A percentile compares a stretch with the other conserved stretches of the same genome.
Evolutionary conservation across 30 jellyfish, hydroid and myxozoan genomes (phyloP).

Genomic region (Clytia hemisphaerica): DNA sequence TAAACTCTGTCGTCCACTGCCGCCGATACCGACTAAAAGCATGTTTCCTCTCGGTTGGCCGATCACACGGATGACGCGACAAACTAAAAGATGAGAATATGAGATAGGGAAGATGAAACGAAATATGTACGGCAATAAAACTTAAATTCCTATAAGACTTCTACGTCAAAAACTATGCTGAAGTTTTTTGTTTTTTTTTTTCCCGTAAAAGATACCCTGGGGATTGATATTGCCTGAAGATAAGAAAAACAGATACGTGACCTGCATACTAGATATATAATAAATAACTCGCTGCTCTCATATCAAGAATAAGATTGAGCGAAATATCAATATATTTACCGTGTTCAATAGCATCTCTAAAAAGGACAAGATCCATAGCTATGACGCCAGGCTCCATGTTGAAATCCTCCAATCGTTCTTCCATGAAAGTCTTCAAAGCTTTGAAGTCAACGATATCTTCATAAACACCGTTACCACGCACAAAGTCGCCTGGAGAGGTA

Average conservation of each 20-base stretch:
- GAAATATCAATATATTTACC: slow-evolving; percentile 53
- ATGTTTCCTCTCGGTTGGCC: slow-evolving; percentile 97
- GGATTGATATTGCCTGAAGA: too few species aligned
- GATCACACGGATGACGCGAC: slow-evolving; percentile 86
- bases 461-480: slow-evolving; percentile 64
- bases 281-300: too few species aligned
- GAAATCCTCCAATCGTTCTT: slow-evolving; percentile 78
- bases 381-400: slow-evolving; percentile 94
- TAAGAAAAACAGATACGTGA: background rate
- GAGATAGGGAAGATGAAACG: background rate
- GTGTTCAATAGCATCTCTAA: slow-evolving; percentile 92
- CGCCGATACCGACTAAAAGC: slow-evolving; percentile 92
- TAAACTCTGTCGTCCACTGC: slow-evolving; percentile 94
- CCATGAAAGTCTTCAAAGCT: slow-evolving; percentile 69
- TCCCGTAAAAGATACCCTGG: too few species aligned
- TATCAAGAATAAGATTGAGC: too few species aligned
- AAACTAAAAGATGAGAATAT: slow-evolving; percentile 22
- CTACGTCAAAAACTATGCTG: background rate
- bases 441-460: slow-evolving; percentile 80
- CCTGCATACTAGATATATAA: background rate
- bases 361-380: slow-evolving; percentile 85
- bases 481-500: slow-evolving; percentile 60
- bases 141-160: background rate
- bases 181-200: too few species aligned
- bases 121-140: background rate